Base-by-base conservation (phyloP, 2,797 vertebrate genomes). In the Poecilia gillii region DNA sequence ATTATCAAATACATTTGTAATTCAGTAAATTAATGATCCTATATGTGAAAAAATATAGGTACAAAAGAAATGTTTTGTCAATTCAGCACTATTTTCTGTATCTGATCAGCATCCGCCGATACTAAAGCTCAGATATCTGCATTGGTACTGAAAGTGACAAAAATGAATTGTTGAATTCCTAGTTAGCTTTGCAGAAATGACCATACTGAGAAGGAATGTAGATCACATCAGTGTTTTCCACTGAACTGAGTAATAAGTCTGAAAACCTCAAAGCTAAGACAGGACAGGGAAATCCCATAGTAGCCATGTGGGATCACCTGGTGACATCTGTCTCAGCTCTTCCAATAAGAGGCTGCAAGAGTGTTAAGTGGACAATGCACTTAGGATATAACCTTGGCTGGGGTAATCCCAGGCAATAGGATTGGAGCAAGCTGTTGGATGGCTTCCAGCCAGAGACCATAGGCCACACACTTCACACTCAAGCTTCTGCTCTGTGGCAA, bases 401-500 rank as follows among this genome's bases (percentile, higher is more conserved):
- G 43, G 78, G 36, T 94, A 94, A 93, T 93, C 91, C 90, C 43
- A 31, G 80, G 72, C 87, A 92, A 92, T 86, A 89, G 91, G 91
- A 93, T 94, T 93, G 85, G 39, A 68, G 71, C 45, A 46, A 79
- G 66, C 83, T 87, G 76, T 72, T 13, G 13, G 70, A 72, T 81
- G 78, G 83, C 85, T 76, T 76, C 77, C 57, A 70, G 62, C 77
- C 49, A 16, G 43, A 55, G 47, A 45, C 79, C 72, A 73, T 2
- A 3, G 11, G n/a, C 3, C 9, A 85, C 72, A 85, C 70, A 80
- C 62, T 79, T 43, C 12, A 72, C 72, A 74, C 28, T 4, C 0
- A 41, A 79, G 43, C 74, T 51, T 74, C 73, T 49, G 23, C 6
- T 47, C 53, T 82, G 2, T 28, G 31, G 33, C 3, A 62, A 3